A percentile compares a stretch with the other conserved stretches of the same genome.
Evolutionary conservation across 2,797 vertebrate species (phyloP).

Genomic region (Helarctos malayanus): DNA sequence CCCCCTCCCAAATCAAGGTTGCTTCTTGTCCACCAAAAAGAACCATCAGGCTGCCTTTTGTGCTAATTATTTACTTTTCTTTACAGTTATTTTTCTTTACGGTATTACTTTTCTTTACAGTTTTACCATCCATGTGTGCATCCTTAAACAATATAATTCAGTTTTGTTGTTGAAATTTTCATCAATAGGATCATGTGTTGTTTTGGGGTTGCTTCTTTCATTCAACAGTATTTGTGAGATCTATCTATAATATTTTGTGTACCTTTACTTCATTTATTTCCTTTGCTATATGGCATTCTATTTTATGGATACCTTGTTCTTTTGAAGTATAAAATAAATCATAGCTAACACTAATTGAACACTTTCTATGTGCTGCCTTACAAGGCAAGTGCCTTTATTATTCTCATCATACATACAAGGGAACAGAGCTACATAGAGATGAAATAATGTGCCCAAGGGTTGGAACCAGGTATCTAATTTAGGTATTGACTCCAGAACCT

Average conservation of each 20-base stretch:
- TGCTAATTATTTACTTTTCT: not conserved
- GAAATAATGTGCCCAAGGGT: not conserved
- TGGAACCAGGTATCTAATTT: not conserved
- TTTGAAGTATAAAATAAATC: conserved; percentile 12
- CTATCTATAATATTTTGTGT: not conserved
- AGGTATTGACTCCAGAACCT: not conserved
- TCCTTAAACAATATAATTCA: not conserved
- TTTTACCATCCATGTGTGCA: not conserved
- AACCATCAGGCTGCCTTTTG: not conserved
- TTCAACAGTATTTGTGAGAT: not conserved
- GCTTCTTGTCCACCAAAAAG: not conserved
- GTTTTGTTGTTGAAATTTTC: conserved; percentile 32
- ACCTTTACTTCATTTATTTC: not conserved
- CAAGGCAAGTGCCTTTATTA: not conserved
- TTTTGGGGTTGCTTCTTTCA: not conserved
- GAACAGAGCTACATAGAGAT: not conserved
- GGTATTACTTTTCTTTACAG: not conserved
- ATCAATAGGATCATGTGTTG: not conserved
- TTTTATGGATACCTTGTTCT: not conserved
- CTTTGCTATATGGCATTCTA: not conserved
- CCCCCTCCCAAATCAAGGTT: not conserved
- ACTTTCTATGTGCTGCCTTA: not conserved
- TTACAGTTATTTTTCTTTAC: not conserved
- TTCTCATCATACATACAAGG: not conserved
- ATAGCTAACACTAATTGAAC: not conserved